A percentile compares a stretch with the other conserved stretches of the same genome.
Conservation (phyloP, 2,888 invertebrate genomes). For the Plagodis pulveraria region DNA sequence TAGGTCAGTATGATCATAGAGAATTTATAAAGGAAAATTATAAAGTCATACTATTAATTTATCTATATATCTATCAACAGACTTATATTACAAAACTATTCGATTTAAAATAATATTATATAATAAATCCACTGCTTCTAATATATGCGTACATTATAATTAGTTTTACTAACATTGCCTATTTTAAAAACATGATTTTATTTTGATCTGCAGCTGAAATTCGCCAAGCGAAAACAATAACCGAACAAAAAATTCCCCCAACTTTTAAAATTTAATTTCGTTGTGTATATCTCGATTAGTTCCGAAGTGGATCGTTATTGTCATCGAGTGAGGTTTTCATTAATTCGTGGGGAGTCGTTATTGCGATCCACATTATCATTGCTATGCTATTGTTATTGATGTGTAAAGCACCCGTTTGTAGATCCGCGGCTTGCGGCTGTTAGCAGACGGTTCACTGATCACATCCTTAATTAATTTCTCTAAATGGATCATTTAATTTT, state of each 20-base stretch:
- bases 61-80: no score
- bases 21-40: no score
- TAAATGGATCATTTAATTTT: slow-evolving; percentile 85
- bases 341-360: slow-evolving; percentile 77
- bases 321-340: slow-evolving; percentile 81
- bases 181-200: slow-evolving; percentile 2
- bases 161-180: neutral
- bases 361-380: slow-evolving; percentile 72
- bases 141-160: no score
- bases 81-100: no score
- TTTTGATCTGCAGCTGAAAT: slow-evolving; percentile 21
- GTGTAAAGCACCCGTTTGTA: slow-evolving; percentile 26
- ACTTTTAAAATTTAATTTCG: slow-evolving; percentile 67
- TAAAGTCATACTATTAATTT: no score
- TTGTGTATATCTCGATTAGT: slow-evolving; percentile 73
- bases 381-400: slow-evolving; percentile 64
- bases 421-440: slow-evolving; percentile 53
- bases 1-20: neutral
- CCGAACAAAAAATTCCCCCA: slow-evolving; percentile 52
- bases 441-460: slow-evolving; percentile 77
- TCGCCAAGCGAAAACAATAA: slow-evolving; percentile 35
- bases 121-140: no score
- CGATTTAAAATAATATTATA: no score
- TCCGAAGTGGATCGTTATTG: slow-evolving; percentile 77
- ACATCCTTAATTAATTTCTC: slow-evolving; percentile 82